Evolutionary conservation across 2,113 vertebrate species (phyloP).

Genomic region (Corydoras maculifer): DNA sequence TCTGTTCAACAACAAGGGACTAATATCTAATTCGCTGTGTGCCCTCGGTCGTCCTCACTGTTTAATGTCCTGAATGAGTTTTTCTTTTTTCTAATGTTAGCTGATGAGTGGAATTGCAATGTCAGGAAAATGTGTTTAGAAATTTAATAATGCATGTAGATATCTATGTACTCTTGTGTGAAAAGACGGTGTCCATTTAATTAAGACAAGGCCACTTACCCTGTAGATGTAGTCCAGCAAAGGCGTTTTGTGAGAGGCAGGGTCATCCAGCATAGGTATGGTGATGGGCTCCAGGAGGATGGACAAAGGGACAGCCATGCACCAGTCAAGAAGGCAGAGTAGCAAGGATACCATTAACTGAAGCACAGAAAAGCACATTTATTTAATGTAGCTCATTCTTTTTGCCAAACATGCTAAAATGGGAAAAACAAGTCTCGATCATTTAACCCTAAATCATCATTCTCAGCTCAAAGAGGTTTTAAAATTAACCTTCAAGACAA

Average conservation of each 20-base stretch:
- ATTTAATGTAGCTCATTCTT: no score
- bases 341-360: slow-evolving; percentile 93
- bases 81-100: neutral
- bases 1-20: slow-evolving; percentile 68
- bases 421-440: no score
- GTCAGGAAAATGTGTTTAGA: neutral
- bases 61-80: slow-evolving; percentile 52
- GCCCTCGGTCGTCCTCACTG: slow-evolving; percentile 48
- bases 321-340: slow-evolving; percentile 95
- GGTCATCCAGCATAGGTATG: slow-evolving; percentile 73
- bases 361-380: neutral
- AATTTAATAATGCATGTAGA: neutral
- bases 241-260: slow-evolving; percentile 69
- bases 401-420: no score
- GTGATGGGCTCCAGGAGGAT: slow-evolving; percentile 82
- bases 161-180: no score
- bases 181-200: neutral
- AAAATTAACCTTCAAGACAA: no score
- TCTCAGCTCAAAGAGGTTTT: no score
- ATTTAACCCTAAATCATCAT: no score
- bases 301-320: slow-evolving; percentile 85
- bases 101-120: slow-evolving; percentile 14
- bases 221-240: slow-evolving; percentile 95
- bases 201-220: slow-evolving; percentile 63
- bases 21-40: slow-evolving; percentile 62